phyloP scores from a whole-genome alignment of 1,140 invertebrate species.

The Reticulitermes speratus region DNA sequence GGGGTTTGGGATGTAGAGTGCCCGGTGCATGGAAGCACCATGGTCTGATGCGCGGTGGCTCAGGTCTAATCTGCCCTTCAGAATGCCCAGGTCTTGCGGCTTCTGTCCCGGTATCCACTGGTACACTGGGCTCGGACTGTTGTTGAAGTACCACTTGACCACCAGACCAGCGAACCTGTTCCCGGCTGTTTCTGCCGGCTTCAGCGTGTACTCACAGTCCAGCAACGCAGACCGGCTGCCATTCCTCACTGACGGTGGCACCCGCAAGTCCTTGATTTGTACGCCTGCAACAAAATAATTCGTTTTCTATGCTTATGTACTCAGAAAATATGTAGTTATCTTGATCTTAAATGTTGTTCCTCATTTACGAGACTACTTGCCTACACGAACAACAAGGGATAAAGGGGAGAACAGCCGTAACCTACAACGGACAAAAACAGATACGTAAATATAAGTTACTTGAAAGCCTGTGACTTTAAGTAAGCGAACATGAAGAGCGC shows the following conservation, averaged over 20 bases:
- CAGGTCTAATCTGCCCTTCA: slow-evolving; percentile 63
- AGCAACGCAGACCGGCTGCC: slow-evolving; percentile 63
- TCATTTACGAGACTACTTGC: no score
- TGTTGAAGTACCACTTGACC: slow-evolving; percentile 77
- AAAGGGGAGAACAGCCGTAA: no score
- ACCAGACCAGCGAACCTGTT: slow-evolving; percentile 58
- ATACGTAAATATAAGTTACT: no score
- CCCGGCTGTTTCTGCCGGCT: slow-evolving; percentile 40
- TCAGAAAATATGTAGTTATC: no score
- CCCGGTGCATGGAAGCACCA: slow-evolving; percentile 59
- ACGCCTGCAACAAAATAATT: background rate
- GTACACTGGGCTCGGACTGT: slow-evolving; percentile 64
- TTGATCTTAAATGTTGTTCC: no score
- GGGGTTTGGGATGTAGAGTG: slow-evolving; percentile 63
- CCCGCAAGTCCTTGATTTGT: slow-evolving; percentile 62
- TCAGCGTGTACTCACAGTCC: slow-evolving; percentile 72
- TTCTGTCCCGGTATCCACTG: slow-evolving; percentile 71
- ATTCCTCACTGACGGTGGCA: slow-evolving; percentile 66
- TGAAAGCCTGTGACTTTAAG: no score
- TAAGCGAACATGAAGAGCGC: no score
- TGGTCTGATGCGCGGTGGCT: slow-evolving; percentile 60
- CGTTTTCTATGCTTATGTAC: no score
- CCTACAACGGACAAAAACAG: no score
- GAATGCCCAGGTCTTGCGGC: slow-evolving; percentile 61
- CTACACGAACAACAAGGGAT: no score